A percentile compares a stretch with the other conserved stretches of the same genome.
These are phyloP conservation scores for Folsomia candida DNA, from an alignment of 2,888 invertebrate species.

Conservation along the genomic window DNA sequence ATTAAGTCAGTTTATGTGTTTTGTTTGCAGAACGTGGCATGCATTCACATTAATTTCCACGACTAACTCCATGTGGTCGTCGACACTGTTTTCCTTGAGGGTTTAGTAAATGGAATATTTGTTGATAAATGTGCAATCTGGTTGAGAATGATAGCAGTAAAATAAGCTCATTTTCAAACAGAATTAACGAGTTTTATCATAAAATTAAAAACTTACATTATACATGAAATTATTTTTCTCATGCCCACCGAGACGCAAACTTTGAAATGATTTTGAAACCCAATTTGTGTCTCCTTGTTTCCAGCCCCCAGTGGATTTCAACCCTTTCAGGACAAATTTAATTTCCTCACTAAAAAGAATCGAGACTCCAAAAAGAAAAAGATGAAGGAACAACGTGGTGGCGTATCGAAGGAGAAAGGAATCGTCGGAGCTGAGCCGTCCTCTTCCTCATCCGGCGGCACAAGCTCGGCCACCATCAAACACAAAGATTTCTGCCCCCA, in stretches of 20 bases:
- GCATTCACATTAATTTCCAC: too few relatives aligned
- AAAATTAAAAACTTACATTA: too few relatives aligned
- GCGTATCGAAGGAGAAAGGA: not conserved
- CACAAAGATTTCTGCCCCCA: conserved; percentile 35
- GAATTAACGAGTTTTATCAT: too few relatives aligned
- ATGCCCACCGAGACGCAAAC: too few relatives aligned
- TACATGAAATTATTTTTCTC: not conserved
- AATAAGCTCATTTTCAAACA: too few relatives aligned
- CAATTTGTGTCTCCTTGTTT: not conserved
- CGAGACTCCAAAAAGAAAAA: conserved; percentile 34
- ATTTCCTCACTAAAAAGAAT: conserved; percentile 38
- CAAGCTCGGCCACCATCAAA: conserved; percentile 7
- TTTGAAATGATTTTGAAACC: not conserved
- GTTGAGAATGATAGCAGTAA: too few relatives aligned
- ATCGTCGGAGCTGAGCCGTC: not conserved
- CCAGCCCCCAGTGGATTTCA: conserved; percentile 28
- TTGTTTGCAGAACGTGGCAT: not conserved
- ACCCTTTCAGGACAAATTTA: conserved; percentile 39
- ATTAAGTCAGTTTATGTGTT: not conserved
- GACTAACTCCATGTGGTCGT: not conserved
- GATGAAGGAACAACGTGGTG: conserved; percentile 19
- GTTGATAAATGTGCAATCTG: too few relatives aligned
- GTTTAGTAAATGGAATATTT: too few relatives aligned
- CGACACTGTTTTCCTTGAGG: too few relatives aligned
- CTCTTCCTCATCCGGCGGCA: conserved; percentile 12